Evolutionary conservation across 2,888 invertebrate genomes (phyloP).

Genomic region (Callyntrura guangdongensis): DNA sequence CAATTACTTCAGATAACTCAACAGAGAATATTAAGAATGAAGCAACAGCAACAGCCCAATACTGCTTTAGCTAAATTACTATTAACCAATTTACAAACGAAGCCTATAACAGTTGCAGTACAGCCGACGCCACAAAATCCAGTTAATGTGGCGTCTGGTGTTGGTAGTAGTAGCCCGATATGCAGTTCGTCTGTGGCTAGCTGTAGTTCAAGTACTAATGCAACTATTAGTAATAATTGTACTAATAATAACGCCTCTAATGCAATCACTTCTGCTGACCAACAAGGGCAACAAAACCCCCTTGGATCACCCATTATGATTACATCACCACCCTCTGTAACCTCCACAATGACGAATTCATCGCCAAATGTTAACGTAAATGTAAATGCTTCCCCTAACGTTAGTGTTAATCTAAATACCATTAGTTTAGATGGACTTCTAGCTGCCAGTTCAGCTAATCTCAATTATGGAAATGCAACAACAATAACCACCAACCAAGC

Average conservation of each 20-base stretch:
- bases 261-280: slow-evolving; percentile 42
- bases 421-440: slow-evolving; percentile 83
- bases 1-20: slow-evolving; percentile 65
- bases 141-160: not conserved
- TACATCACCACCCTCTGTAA: slow-evolving; percentile 64
- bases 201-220: slow-evolving; percentile 40
- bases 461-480: slow-evolving; percentile 61
- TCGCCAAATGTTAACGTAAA: slow-evolving; percentile 78
- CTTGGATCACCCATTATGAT: slow-evolving; percentile 73
- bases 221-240: slow-evolving; percentile 4
- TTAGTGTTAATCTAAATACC: slow-evolving; percentile 83
- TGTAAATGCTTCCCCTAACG: slow-evolving; percentile 77
- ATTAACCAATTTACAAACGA: slow-evolving; percentile 73
- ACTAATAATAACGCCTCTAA: slow-evolving; percentile 43
- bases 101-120: slow-evolving; percentile 83
- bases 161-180: slow-evolving; percentile 19
- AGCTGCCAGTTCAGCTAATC: slow-evolving; percentile 28
- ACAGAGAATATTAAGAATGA: slow-evolving; percentile 77
- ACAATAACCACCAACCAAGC: slow-evolving; percentile 33
- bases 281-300: slow-evolving; percentile 69
- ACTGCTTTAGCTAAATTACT: slow-evolving; percentile 79
- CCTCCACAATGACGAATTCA: slow-evolving; percentile 50
- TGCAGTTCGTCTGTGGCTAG: slow-evolving; percentile 39
- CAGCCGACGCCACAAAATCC: slow-evolving; percentile 83
- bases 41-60: slow-evolving; percentile 77